Conservation (phyloP, 2,888 invertebrate species). For the Eristalinus aeneus region DNA sequence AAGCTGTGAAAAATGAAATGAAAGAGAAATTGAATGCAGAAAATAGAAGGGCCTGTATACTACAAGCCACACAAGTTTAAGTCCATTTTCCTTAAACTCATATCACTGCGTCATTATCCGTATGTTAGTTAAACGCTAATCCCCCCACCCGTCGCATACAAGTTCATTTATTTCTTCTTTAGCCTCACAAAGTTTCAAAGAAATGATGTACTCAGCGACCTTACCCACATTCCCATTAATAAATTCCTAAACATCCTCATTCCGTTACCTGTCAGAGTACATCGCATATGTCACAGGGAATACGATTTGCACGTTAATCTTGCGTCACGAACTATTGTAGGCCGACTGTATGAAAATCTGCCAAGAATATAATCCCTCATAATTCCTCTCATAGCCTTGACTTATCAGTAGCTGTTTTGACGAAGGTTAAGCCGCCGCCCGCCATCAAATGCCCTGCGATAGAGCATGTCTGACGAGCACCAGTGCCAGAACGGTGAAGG, state of each 20-base stretch:
- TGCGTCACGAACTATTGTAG: background rate
- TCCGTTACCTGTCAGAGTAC: background rate
- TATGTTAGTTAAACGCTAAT: no score
- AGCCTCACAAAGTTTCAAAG: no score
- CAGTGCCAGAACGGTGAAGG: background rate
- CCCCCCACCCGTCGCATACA: no score
- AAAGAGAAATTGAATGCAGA: no score
- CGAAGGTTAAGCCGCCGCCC: slow-evolving; percentile 23
- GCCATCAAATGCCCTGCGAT: background rate
- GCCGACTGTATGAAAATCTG: background rate
- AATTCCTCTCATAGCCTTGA: background rate
- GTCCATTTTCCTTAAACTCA: no score
- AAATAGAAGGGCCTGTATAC: no score
- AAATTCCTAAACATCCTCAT: background rate
- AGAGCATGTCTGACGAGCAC: background rate
- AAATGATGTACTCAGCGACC: no score
- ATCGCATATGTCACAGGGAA: background rate
- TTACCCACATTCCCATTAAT: no score
- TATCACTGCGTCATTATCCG: no score
- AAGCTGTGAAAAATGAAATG: no score
- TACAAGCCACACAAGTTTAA: no score
- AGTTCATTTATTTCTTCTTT: no score
- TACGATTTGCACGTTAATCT: background rate
- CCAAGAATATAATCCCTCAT: background rate
- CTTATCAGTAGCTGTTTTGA: slow-evolving; percentile 23